phyloP scores from a whole-genome alignment of 2,888 invertebrate genomes.

The Dryocosmus kuriphilus region DNA sequence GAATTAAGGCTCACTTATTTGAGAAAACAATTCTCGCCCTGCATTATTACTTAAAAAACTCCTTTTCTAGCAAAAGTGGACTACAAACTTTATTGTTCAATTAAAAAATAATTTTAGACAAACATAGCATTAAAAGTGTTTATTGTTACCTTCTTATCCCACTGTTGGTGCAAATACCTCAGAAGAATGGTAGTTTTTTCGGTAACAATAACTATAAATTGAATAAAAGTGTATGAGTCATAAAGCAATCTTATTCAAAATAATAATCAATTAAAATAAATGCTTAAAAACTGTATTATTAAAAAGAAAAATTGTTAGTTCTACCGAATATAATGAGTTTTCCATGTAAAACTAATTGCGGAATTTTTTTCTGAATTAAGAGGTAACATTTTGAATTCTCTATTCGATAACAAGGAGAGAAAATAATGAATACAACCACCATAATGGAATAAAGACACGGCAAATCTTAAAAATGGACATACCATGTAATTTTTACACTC shows the following conservation, averaged over 20 bases:
- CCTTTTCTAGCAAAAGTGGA: slow-evolving; percentile 30
- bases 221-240: slow-evolving; percentile 49
- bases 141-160: slow-evolving; percentile 90
- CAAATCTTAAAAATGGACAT: not conserved
- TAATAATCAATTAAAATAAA: not conserved
- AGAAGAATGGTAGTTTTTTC: slow-evolving; percentile 96
- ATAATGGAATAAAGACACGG: not conserved
- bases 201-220: slow-evolving; percentile 92
- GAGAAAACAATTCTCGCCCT: slow-evolving; percentile 17
- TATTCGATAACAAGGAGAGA: not conserved
- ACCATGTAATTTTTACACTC: not conserved
- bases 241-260: not conserved
- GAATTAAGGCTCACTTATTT: slow-evolving; percentile 18
- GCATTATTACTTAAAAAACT: slow-evolving; percentile 28
- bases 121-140: slow-evolving; percentile 33
- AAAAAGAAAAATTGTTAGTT: not conserved
- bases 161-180: slow-evolving; percentile 95
- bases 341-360: slow-evolving; percentile 18
- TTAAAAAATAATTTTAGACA: slow-evolving; percentile 24
- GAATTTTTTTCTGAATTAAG: slow-evolving; percentile 22
- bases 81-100: slow-evolving; percentile 29
- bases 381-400: not conserved
- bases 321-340: not conserved
- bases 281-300: not conserved
- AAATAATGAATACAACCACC: slow-evolving; percentile 18